Base-by-base conservation (phyloP, 2,888 invertebrate species). In the Tenthredo scrophulariae region DNA sequence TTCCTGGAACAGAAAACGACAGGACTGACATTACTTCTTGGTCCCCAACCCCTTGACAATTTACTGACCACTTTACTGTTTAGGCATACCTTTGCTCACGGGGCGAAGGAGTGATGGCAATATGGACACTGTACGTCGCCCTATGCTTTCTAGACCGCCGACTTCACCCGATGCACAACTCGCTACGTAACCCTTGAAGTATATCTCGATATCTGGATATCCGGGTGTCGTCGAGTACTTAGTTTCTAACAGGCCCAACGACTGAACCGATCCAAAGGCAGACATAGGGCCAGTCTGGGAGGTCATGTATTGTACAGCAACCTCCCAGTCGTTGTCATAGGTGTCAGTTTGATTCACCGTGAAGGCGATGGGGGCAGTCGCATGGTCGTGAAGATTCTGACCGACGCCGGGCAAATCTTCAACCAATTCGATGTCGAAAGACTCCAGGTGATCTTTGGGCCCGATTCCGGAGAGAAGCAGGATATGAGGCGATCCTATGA, bases 391-490 rank as follows among this genome's bases (percentile, higher is more conserved):
- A 0, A 96, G 92, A 90, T 96, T 96, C 90, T 95, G 95, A 0
- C 96, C 96, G 0, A 96, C 96, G 0, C 96, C 96, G 0, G 96
- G 96, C 37, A 96, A 91, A 86, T 96, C 94, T 82, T 94, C 94
- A 29, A 96, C 93, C 7, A 95, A 94, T 0, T 94, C 94, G 65
- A 96, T 95, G 46, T 95, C 94, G 84, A 95, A 94, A 67, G 94
- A 93, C 75, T 95, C 91, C 10, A 96, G 91, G 4, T 95, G 95
- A 3, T 94, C 93, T 88, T 94, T 94, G 0, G 96, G 96, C 0
- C 96, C 96, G 13, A 96, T 94, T n/a, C 96, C 96, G 0, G 96
- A 96, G 4, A 96, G 94, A 0, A 96, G 90, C 26, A 96, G 93
- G 26, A 96, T 93, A 93, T 96, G 96, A 0, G 96, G 96, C 0